Evolutionary conservation across 2,113 vertebrate species (phyloP).

Genomic region (Amphiprion percula): DNA sequence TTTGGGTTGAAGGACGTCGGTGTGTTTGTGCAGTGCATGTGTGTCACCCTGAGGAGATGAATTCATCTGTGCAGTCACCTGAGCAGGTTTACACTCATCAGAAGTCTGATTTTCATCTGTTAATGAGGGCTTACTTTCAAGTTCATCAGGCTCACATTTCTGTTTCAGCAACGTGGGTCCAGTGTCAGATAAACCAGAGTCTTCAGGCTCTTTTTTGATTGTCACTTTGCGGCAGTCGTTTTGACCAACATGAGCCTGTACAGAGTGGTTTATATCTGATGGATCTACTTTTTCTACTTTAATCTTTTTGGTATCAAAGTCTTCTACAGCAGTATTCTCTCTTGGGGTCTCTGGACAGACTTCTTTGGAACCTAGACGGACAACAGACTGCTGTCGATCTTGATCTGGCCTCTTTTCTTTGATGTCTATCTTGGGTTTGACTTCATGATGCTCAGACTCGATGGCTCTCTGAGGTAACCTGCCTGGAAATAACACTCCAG

Average conservation of each 20-base stretch:
- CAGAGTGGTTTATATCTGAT: conserved; percentile 4
- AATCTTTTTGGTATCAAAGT: conserved; percentile 42
- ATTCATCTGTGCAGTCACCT: conserved; percentile 2
- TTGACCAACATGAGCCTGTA: conserved; percentile 8
- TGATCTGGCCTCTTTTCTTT: conserved; percentile 34
- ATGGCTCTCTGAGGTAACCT: conserved; percentile 24
- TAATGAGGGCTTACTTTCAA: conserved; percentile 29
- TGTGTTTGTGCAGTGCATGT: background rate
- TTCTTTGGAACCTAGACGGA: conserved; percentile 16
- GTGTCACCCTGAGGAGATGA: background rate
- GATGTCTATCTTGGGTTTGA: conserved; percentile 53
- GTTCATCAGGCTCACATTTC: conserved; percentile 63
- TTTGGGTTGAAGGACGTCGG: background rate
- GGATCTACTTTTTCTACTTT: conserved; percentile 73
- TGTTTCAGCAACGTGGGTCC: conserved; percentile 50
- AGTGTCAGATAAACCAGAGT: conserved; percentile 3
- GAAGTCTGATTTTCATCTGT: conserved; percentile 19
- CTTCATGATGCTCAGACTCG: conserved; percentile 16
- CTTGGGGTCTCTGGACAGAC: background rate
- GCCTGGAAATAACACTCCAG: conserved; percentile 49
- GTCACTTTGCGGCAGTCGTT: conserved; percentile 7
- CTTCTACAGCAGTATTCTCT: conserved; percentile 8
- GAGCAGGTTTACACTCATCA: conserved; percentile 14
- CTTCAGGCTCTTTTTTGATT: conserved; percentile 59
- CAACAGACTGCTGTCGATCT: conserved; percentile 26